phyloP scores from a whole-genome alignment of 2,113 vertebrate species.

The Pipra filicauda region DNA sequence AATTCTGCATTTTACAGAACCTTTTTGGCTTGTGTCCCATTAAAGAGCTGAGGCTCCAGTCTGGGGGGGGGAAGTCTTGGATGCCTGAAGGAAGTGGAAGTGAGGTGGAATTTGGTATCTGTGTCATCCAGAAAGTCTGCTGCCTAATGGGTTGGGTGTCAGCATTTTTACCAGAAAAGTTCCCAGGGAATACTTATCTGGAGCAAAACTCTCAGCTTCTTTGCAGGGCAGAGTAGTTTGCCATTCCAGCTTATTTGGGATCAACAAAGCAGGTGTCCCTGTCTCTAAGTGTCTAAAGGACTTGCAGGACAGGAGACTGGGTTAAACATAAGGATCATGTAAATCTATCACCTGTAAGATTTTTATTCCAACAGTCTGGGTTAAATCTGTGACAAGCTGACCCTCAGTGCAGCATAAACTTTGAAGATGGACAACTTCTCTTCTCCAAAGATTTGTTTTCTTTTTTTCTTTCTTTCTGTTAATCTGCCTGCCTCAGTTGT shows the following conservation, averaged over 20 bases:
- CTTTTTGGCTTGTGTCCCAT: neutral
- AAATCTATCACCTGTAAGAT: neutral
- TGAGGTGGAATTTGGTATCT: neutral
- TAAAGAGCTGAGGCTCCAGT: neutral
- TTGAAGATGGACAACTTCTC: neutral
- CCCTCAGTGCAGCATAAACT: neutral
- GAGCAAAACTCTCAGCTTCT: neutral
- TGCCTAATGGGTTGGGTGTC: neutral
- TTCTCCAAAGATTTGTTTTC: neutral
- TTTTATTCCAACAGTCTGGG: neutral
- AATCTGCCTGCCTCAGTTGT: neutral
- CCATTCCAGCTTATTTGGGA: neutral
- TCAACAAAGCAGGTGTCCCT: neutral
- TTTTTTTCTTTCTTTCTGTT: neutral
- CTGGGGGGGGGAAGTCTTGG: neutral
- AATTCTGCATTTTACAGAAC: neutral
- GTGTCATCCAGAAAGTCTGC: constrained; percentile 31
- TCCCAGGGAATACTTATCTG: neutral
- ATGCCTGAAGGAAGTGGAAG: constrained; percentile 36
- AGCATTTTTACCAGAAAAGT: neutral
- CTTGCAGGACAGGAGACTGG: neutral
- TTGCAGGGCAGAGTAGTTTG: neutral
- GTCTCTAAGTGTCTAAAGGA: neutral
- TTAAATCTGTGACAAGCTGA: neutral
- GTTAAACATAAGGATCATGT: neutral